Evolutionary conservation across 2,113 vertebrate species (phyloP), one percentile per base, ranked within the genome.

Genomic region (Pleuronectes platessa): DNA sequence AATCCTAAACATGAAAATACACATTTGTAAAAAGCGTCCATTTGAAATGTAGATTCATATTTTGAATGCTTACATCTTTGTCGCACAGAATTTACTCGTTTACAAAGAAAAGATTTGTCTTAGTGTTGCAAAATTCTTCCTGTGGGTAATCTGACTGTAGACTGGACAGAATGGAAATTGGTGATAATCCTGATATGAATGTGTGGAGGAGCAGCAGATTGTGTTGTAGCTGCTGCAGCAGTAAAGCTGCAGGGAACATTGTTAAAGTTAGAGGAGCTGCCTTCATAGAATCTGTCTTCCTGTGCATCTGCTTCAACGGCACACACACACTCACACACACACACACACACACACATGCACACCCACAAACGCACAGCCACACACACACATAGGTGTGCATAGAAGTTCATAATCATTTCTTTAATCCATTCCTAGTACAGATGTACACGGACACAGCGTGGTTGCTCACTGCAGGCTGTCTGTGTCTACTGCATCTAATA

Each of bases 21-120:
- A 1, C 9, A 18, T 17, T 51, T n/a, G 18, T 40, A 24, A 49
- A n/a, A 37, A 20, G 56, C 20, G 14, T 35, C 72, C 9, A 31
- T 84, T 70, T 85, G 35, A 78, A 71, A 77, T 77, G 58, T 59
- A 74, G 47, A 81, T 81, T 0, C 1, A 61, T 64, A 35, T 66
- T 24, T 65, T 58, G 68, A 78, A 27, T 27, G 5, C 68, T 68
- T 56, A 55, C 5, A 31, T 81, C 4, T 56, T 65, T 31, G 21
- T 74, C 75, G 89, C 81, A 66, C 67, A 77, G 54, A 82, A 61
- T 78, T 87, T 84, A 77, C 74, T 58, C 54, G 42, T 49, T 7
- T 53, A 40, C 49, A n/a, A 15, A 21, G 40, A 59, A 51, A 37
- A 63, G 53, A 72, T n/a, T 2, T 67, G 63, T 64, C 18, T 66